Conservation (phyloP, 30 jellyfish, hydroid and myxozoan genomes). For the Calvadosia cruxmelitensis region DNA sequence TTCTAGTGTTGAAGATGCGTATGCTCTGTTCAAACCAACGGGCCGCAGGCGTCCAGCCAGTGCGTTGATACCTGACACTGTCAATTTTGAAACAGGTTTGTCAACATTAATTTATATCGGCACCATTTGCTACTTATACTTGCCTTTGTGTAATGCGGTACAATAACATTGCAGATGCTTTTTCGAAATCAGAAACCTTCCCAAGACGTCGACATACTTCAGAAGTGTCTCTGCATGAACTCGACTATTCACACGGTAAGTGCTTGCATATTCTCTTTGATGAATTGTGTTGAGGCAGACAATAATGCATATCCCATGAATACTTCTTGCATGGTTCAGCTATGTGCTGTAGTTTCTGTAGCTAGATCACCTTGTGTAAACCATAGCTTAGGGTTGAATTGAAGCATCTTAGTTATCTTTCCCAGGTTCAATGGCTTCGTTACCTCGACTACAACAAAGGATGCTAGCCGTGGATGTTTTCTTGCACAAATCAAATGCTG, state of each 20-base stretch:
- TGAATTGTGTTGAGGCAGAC: too few relatives aligned
- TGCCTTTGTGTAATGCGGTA: too few relatives aligned
- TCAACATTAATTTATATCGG: too few relatives aligned
- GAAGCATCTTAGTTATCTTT: too few relatives aligned
- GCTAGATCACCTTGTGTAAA: too few relatives aligned
- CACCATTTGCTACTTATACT: too few relatives aligned
- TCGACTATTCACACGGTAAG: slow-evolving; percentile 43
- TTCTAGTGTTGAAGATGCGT: slow-evolving; percentile 56
- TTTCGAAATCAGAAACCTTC: slow-evolving; percentile 44
- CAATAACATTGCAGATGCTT: too few relatives aligned
- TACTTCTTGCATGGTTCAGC: too few relatives aligned
- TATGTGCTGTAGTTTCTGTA: too few relatives aligned
- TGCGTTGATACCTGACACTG: slow-evolving; percentile 35
- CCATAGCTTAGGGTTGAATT: too few relatives aligned
- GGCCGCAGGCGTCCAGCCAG: slow-evolving; percentile 63
- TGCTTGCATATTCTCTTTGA: not conserved
- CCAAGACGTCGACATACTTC: slow-evolving; percentile 68
- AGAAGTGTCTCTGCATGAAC: slow-evolving; percentile 35
- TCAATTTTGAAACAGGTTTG: not conserved
- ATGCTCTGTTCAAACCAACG: slow-evolving; percentile 31
- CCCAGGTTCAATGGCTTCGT: not conserved
- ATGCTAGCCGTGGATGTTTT: slow-evolving; percentile 14
- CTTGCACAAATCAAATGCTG: not conserved
- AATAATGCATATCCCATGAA: too few relatives aligned
- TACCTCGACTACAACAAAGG: slow-evolving; percentile 2